Evolutionary conservation across 2,797 vertebrate genomes (phyloP).

Genomic region (Phoeniculus purpureus): DNA sequence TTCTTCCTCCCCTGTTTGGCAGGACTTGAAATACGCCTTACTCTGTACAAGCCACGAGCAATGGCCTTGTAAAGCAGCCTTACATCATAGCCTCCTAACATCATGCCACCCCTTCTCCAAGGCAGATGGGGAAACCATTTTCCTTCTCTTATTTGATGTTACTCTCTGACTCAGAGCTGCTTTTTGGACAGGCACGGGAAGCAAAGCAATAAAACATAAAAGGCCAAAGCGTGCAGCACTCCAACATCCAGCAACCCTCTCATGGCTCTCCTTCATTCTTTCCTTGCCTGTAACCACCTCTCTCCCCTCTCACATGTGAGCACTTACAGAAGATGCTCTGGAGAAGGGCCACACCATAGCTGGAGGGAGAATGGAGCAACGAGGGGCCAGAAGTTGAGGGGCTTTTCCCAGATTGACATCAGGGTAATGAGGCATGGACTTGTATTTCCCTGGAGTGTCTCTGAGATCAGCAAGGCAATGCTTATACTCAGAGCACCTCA

Average conservation of each 20-base stretch:
- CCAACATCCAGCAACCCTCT: neutral
- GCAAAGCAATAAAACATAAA: conserved; percentile 49
- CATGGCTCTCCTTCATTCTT: conserved; percentile 33
- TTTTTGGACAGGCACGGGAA: conserved; percentile 34
- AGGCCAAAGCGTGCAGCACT: conserved; percentile 44
- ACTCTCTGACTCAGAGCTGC: conserved; percentile 60
- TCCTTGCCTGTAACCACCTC: conserved; percentile 33
- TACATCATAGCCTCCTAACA: conserved; percentile 48
- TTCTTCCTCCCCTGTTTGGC: neutral
- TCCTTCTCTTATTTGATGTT: conserved; percentile 50
- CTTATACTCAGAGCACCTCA: neutral
- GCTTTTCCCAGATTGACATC: neutral
- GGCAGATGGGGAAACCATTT: conserved; percentile 66
- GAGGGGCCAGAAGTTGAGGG: neutral
- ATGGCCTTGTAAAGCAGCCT: conserved; percentile 30
- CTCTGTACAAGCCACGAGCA: conserved; percentile 2
- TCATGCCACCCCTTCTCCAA: conserved; percentile 25
- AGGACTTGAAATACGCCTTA: neutral
- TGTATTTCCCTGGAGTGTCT: neutral
- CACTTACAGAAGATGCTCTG: conserved; percentile 6
- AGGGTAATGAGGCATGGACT: neutral
- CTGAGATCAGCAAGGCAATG: neutral
- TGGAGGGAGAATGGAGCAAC: accelerated
- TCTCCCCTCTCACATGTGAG: neutral
- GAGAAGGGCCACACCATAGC: neutral